Conservation (phyloP, 2,113 vertebrate species). For the Phyllostomus discolor region DNA sequence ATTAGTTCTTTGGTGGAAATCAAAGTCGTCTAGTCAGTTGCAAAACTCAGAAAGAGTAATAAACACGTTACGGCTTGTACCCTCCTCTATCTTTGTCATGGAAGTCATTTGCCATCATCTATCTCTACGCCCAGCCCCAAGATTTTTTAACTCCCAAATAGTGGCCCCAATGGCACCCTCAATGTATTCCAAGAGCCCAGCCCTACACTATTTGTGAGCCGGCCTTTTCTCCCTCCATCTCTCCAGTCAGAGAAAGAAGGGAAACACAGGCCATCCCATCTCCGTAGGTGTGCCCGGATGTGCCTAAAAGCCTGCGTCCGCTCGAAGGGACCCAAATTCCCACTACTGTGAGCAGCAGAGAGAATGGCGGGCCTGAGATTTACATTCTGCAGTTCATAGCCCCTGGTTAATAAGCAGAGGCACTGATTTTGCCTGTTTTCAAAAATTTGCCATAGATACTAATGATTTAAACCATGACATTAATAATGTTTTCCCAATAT, state of each 20-base stretch:
- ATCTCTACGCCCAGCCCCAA: not conserved
- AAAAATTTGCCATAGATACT: not conserved
- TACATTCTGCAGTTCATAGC: not conserved
- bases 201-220: too few relatives aligned
- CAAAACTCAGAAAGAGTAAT: conserved; percentile 12
- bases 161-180: not conserved
- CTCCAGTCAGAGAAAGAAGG: not conserved
- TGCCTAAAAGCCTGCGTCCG: not conserved
- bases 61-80: not conserved
- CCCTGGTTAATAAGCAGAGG: not conserved
- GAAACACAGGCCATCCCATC: not conserved
- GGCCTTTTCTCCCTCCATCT: not conserved
- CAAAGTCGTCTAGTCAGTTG: not conserved
- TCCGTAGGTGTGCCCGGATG: not conserved
- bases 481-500: conserved; percentile 39
- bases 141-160: not conserved
- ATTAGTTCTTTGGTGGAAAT: conserved; percentile 3
- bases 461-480: conserved; percentile 67
- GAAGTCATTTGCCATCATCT: not conserved
- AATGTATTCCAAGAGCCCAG: not conserved
- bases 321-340: not conserved
- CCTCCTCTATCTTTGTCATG: not conserved
- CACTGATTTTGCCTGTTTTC: not conserved
- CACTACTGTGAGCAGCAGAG: not conserved
- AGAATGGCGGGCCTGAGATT: not conserved